Conservation (phyloP, 2,113 vertebrate species). For the Leptocoma aspasia region DNA sequence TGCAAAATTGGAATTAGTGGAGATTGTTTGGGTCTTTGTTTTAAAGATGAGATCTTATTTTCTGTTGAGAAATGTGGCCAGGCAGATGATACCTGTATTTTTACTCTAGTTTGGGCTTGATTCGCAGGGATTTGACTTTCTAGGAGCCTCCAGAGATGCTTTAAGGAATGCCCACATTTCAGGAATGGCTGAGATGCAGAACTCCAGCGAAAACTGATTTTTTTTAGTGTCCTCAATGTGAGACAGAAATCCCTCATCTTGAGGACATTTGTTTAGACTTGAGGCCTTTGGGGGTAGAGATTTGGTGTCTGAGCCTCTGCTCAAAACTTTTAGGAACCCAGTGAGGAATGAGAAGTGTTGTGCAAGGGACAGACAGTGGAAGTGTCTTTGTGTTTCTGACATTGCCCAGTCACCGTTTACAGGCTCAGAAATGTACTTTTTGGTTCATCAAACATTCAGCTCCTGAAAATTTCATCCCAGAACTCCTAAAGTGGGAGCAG, state of each 20-base stretch:
- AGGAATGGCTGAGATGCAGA: not conserved
- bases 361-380: not conserved
- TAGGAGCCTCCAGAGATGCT: not conserved
- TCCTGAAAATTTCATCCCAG: not conserved
- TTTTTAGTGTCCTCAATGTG: not conserved
- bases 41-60: not conserved
- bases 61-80: not conserved
- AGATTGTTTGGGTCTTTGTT: not conserved
- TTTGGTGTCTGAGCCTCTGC: not conserved
- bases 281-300: rapidly evolving
- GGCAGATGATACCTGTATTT: not conserved
- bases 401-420: not conserved
- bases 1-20: not conserved
- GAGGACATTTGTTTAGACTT: not conserved
- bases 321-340: not conserved
- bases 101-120: not conserved
- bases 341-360: not conserved
- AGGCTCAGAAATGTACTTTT: not conserved
- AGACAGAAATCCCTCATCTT: not conserved
- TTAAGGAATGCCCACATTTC: not conserved
- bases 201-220: rapidly evolving
- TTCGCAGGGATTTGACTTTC: not conserved
- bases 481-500: not conserved
- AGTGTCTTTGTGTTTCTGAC: not conserved
- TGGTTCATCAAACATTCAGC: not conserved